phyloP scores from a whole-genome alignment of 2,113 vertebrate genomes.

The Limnothrissa miodon region DNA sequence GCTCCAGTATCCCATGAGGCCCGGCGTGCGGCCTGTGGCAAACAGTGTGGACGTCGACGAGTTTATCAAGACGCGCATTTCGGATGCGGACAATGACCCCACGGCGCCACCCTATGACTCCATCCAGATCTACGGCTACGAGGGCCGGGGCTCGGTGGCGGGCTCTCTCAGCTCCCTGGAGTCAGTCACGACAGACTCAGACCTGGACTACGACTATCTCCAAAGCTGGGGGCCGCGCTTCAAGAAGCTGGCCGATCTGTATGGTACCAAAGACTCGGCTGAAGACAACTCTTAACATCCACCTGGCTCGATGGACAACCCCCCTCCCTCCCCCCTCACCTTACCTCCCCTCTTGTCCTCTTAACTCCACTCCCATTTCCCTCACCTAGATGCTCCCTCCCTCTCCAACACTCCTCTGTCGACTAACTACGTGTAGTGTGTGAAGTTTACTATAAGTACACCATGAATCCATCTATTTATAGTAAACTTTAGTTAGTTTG shows the following conservation, averaged over 20 bases:
- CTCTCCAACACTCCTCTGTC: conserved; percentile 28
- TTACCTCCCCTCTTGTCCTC: conserved; percentile 8
- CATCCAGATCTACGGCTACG: conserved; percentile 98
- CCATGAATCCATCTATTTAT: conserved; percentile 54
- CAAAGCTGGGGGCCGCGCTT: conserved; percentile 98
- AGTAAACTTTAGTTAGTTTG: conserved; percentile 55
- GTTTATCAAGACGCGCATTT: conserved; percentile 94
- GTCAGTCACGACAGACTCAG: conserved; percentile 95
- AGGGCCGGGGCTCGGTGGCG: conserved; percentile 91
- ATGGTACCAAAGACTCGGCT: conserved; percentile 96
- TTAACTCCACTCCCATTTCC: neutral
- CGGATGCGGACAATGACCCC: conserved; percentile 91
- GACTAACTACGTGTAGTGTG: conserved; percentile 50
- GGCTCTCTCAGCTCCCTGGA: conserved; percentile 96
- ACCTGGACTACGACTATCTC: conserved; percentile 99
- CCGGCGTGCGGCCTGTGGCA: conserved; percentile 80
- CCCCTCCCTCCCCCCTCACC: conserved; percentile 24
- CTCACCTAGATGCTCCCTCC: neutral
- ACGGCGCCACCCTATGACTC: conserved; percentile 97
- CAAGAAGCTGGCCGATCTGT: conserved; percentile 98
- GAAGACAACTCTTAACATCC: conserved; percentile 91
- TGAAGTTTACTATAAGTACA: conserved; percentile 58
- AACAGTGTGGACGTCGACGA: conserved; percentile 95
- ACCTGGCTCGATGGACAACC: neutral
- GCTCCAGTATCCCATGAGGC: conserved; percentile 84